phyloP scores from a whole-genome alignment of 2,888 invertebrate genomes.

The Agriopis aurantiaria region DNA sequence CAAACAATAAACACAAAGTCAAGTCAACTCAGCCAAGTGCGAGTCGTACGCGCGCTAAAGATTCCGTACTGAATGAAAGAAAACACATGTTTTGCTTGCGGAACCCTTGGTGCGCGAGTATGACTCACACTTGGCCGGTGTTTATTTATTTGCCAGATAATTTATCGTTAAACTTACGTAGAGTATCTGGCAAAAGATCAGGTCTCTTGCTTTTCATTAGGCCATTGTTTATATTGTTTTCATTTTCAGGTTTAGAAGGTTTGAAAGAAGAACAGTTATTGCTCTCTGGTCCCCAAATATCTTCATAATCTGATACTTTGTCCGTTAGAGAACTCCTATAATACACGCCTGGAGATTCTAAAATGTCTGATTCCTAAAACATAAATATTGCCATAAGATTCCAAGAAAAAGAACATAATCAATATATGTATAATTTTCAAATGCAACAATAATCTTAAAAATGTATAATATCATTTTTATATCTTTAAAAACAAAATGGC shows the following conservation, averaged over 20 bases:
- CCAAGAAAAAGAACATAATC: neutral
- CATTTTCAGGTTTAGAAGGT: constrained; percentile 75
- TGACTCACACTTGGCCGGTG: too few species aligned
- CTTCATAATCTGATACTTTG: constrained; percentile 98
- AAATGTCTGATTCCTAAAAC: constrained; percentile 91
- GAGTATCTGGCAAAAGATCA: constrained; percentile 87
- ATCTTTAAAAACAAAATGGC: constrained; percentile 42
- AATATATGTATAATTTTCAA: neutral
- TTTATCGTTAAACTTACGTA: constrained; percentile 67
- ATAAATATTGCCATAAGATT: constrained; percentile 1
- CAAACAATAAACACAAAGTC: too few species aligned
- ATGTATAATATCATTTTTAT: constrained; percentile 14
- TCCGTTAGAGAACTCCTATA: constrained; percentile 95
- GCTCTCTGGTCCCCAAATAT: constrained; percentile 93
- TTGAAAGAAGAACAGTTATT: constrained; percentile 82
- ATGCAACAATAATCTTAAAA: neutral
- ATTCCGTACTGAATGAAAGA: too few species aligned
- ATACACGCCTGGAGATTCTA: constrained; percentile 93
- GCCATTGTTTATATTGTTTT: constrained; percentile 79
- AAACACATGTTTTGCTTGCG: too few species aligned
- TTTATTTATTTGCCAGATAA: neutral
- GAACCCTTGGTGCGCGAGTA: too few species aligned
- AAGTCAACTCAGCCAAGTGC: too few species aligned
- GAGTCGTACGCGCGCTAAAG: too few species aligned
- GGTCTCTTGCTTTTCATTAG: constrained; percentile 86